Percentiles rank a stretch among this genome's conserved stretches.
Conservation (phyloP, 1,140 invertebrate genomes). For the Brachionus rubens region DNA sequence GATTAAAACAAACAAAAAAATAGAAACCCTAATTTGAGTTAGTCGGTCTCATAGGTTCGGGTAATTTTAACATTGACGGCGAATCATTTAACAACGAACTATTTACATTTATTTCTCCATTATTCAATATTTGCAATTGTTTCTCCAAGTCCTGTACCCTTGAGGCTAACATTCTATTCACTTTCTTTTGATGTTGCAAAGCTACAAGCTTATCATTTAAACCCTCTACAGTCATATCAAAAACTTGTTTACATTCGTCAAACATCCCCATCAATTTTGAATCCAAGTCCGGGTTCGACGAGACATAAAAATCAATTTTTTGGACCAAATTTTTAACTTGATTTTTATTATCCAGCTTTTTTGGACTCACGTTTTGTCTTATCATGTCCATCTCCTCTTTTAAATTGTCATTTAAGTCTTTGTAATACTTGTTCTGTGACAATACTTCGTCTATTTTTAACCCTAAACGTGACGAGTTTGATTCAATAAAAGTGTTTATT, state of each 20-base stretch:
- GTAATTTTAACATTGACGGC: neutral
- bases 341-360: neutral
- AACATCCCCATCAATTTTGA: neutral
- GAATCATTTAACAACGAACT: neutral
- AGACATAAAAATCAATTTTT: slow-evolving; percentile 1
- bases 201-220: slow-evolving; percentile 43
- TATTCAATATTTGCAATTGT: slow-evolving; percentile 4
- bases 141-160: slow-evolving; percentile 16
- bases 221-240: neutral
- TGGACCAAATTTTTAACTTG: neutral
- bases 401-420: neutral
- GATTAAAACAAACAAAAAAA: too few relatives aligned
- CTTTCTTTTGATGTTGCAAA: slow-evolving; percentile 31
- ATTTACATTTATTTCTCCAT: neutral
- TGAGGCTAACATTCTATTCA: neutral
- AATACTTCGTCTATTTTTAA: slow-evolving; percentile 21
- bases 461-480: neutral
- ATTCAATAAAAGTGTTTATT: neutral
- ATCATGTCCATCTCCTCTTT: slow-evolving; percentile 21
- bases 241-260: neutral
- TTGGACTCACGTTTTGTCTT: neutral
- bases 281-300: neutral
- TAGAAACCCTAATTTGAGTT: too few relatives aligned
- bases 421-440: slow-evolving; percentile 34
- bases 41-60: neutral